Base-by-base conservation (phyloP, 2,797 vertebrate species). In the Trachurus trachurus region DNA sequence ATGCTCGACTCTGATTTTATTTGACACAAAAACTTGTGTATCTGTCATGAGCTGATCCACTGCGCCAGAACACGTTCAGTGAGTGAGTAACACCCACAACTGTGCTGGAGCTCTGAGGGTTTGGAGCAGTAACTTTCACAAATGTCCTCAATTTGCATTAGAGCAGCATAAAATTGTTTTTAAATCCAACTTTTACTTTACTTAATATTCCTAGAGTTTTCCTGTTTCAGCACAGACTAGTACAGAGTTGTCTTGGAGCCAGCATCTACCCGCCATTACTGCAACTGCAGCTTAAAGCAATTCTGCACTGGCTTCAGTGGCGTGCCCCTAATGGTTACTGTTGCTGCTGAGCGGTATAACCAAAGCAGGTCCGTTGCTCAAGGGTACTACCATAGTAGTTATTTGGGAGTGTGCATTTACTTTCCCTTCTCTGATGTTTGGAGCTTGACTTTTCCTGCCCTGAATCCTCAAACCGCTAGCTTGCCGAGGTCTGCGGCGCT, bases 341-440 rank as follows among this genome's bases (percentile, higher is more conserved):
- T 87, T 64, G 22, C 80, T 81, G 62, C 80, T 77, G 45, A 83
- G 74, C 69, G 72, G 56, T 49, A 66, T 78, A 79, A 87, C 80
- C 87, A 69, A 71, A 60, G 60, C 75, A 47, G 75, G 58, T 62
- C 22, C 16, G 60, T 76, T 66, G 86, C 87, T 87, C 66, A 80
- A 78, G 80, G 85, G 67, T 80, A 80, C 71, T 72, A 19, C 54
- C 70, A 73, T 42, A 56, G 57, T 34, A 61, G 68, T 71, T 78
- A 56, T 82, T 82, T 80, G 70, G 61, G 66, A 72, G 66, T 29
- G 40, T 78, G 69, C 64, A 44, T 87, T 66, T 26, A 66, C 60
- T 74, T 77, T 67, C 70, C 58, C 39, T 68, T 17, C 26, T 77
- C 78, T 85, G 68, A 74, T 84, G 65, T 72, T 75, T 69, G 40